Base-by-base conservation (phyloP, 2,888 invertebrate genomes). In the Rapana venosa region DNA sequence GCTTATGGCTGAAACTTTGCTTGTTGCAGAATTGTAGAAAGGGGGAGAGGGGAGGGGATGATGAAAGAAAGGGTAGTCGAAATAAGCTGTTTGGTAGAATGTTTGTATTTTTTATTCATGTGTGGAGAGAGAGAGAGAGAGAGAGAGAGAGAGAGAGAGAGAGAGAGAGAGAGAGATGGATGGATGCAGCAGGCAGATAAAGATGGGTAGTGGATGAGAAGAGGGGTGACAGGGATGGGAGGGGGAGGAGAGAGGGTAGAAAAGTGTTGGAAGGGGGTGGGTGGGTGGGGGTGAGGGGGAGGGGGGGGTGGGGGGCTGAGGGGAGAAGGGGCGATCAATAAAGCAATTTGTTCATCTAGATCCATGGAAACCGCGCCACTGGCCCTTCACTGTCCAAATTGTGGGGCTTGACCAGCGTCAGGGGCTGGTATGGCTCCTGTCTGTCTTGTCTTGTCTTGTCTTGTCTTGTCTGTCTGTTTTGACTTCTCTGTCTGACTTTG, bases 331-430 rank as follows among this genome's bases (percentile, higher is more conserved):
- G n/a, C 74, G 74, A 74, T 74, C 74, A 74, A 74, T 74, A 74
- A 74, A 74, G 74, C 74, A 74, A 74, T 74, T 74, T 74, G 74
- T 74, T 74, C 74, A 74, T 74, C 74, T 74, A 74, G n/a, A 74
- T 74, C 74, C 74, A 74, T 74, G 74, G 74, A 74, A 74, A 74
- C 74, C 74, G n/a, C 74, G n/a, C 74, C n/a, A n/a, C 74, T 74
- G 74, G 22, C 83, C 47, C 47, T 26, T 35, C 22, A 36, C 47
- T 56, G 36, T 86, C 61, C 26, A 32, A 32, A 32, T 30, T 86
- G 30, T n/a, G n/a, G 30, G 30, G 36, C 83, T 83, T 35, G 36
- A 8, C 35, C 22, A 36, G 26, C n/a, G 74, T 74, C 11, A 47
- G 47, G 47, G 47, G 47, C 47, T 47, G 47, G 47, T 47, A 8